phyloP scores from a whole-genome alignment of 2,888 invertebrate genomes.

The Syrista parreyssii region DNA sequence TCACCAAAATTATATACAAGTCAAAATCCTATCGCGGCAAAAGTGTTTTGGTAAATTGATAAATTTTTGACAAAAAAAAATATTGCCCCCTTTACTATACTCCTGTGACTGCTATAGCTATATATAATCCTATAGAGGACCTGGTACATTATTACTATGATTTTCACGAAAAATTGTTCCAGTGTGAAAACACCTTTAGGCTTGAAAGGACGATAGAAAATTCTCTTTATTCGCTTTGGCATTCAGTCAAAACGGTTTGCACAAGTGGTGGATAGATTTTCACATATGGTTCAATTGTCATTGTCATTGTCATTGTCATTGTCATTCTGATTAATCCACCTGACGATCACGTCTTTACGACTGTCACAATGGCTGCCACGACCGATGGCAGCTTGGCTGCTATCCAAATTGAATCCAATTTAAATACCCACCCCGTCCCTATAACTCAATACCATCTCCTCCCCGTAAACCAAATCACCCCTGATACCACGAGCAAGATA shows the following conservation, averaged over 20 bases:
- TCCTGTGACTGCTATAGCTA: too few relatives aligned
- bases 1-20: too few relatives aligned
- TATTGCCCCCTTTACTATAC: too few relatives aligned
- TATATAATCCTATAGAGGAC: too few relatives aligned
- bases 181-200: background rate
- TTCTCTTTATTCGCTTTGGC: background rate
- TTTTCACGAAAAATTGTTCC: background rate
- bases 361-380: slow-evolving; percentile 5
- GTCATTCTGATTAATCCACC: background rate
- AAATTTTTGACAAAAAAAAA: too few relatives aligned
- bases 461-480: background rate
- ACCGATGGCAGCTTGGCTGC: slow-evolving; percentile 28
- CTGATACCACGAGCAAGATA: background rate
- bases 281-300: background rate
- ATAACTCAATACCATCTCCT: background rate
- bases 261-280: background rate
- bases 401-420: slow-evolving; percentile 47
- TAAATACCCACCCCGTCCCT: slow-evolving; percentile 7
- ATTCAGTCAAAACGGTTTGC: background rate
- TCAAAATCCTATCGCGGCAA: too few relatives aligned
- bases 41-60: too few relatives aligned
- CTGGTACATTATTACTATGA: too few relatives aligned
- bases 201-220: background rate
- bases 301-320: background rate
- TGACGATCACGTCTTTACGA: slow-evolving; percentile 6